These are phyloP conservation scores for Hormiphora californensis DNA, from an alignment of 37 sponge, comb jelly and placozoan genomes.

Conservation along the genomic window DNA sequence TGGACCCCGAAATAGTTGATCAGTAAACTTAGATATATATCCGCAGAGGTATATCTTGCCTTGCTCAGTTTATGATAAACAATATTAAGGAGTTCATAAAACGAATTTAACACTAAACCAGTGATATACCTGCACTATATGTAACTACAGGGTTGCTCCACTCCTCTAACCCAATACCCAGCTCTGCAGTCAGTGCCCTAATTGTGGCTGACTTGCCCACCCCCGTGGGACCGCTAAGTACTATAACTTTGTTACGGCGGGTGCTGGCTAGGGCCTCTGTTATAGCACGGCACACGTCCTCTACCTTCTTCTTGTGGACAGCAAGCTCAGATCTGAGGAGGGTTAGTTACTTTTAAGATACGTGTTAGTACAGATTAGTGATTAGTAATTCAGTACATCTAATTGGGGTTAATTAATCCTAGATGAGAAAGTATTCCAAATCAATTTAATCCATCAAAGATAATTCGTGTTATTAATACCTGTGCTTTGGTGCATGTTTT, in stretches of 20 bases:
- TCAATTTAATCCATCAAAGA: neutral
- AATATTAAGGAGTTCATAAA: no score
- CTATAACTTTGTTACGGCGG: slow-evolving; percentile 48
- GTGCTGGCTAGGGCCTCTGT: slow-evolving; percentile 53
- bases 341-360: no score
- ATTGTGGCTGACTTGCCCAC: slow-evolving; percentile 82
- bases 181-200: slow-evolving; percentile 59
- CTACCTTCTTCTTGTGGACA: slow-evolving; percentile 80
- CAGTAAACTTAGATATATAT: no score
- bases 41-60: no score
- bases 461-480: neutral
- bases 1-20: no score
- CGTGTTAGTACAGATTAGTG: no score
- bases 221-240: slow-evolving; percentile 75
- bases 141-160: slow-evolving; percentile 17
- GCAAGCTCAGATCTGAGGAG: slow-evolving; percentile 71
- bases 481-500: slow-evolving; percentile 30
- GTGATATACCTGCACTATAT: neutral
- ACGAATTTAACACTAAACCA: no score
- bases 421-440: no score
- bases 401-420: no score
- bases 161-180: neutral
- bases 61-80: no score
- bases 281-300: slow-evolving; percentile 67
- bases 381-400: no score